phyloP scores from a whole-genome alignment of 2,797 vertebrate species.

The Poecile montanus region DNA sequence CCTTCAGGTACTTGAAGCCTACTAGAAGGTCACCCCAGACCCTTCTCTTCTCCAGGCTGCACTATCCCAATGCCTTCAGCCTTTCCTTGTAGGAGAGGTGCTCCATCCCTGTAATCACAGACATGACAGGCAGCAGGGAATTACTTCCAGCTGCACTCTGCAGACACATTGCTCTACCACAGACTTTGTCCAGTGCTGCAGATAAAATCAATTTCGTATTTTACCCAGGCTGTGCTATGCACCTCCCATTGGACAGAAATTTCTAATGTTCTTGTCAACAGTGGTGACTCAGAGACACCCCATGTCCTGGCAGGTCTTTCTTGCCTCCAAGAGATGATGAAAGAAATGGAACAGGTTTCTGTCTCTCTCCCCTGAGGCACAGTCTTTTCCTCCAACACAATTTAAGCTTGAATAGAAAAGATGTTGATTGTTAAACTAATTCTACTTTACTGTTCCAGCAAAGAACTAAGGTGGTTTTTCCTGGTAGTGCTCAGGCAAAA shows the following conservation, averaged over 20 bases:
- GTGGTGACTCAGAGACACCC: neutral
- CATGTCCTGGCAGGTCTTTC: neutral
- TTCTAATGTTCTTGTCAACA: neutral
- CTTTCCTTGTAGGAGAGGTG: neutral
- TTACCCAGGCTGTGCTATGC: neutral
- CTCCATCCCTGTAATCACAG: neutral
- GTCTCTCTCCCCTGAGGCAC: neutral
- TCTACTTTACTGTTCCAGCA: neutral
- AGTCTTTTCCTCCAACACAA: conserved; percentile 4
- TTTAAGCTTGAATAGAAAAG: conserved; percentile 8
- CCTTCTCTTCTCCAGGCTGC: neutral
- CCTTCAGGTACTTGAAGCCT: neutral
- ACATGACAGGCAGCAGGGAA: neutral
- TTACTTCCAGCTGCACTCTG: neutral
- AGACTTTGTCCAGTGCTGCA: neutral
- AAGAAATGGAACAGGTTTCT: neutral
- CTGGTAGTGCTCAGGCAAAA: neutral
- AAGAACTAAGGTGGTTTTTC: neutral
- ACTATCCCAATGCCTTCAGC: neutral
- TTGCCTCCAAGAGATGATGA: neutral
- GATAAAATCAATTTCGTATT: neutral
- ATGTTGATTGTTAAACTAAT: neutral
- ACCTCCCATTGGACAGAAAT: neutral
- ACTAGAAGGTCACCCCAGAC: neutral
- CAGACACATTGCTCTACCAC: neutral